A percentile compares a stretch with the other conserved stretches of the same genome.
Conservation (phyloP, 2,888 invertebrate species). For the Loripinus fragilis region DNA sequence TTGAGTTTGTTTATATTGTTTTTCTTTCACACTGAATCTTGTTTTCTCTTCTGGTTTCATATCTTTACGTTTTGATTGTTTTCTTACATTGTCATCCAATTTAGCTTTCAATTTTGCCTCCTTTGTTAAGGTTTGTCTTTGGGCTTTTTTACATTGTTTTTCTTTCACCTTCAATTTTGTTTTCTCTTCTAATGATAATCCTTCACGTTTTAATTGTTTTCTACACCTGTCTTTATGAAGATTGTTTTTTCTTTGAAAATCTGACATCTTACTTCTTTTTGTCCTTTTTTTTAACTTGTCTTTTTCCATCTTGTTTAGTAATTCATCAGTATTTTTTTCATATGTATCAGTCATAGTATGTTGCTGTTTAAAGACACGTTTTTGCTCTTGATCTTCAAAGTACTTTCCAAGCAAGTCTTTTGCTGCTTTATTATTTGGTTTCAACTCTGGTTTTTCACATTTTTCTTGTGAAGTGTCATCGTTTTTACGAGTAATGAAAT, state of each 20-base stretch:
- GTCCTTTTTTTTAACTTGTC: constrained; percentile 3
- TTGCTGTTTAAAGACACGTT: background rate
- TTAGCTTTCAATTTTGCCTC: no score
- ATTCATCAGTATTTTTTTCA: background rate
- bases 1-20: no score
- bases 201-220: constrained; percentile 11
- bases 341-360: constrained; percentile 3
- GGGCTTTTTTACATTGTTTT: no score
- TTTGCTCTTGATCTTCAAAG: background rate
- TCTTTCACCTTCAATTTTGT: no score
- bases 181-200: constrained; percentile 2
- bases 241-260: constrained; percentile 2
- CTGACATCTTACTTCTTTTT: constrained; percentile 1
- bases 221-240: constrained; percentile 5
- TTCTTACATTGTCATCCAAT: no score
- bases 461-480: background rate
- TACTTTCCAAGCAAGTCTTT: background rate
- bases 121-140: no score
- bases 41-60: no score
- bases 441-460: background rate
- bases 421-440: constrained; percentile 10
- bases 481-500: constrained; percentile 1
- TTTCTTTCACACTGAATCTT: no score
- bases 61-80: background rate
- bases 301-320: constrained; percentile 9